These are phyloP conservation scores for Atta texana DNA, from an alignment of 1,140 invertebrate genomes.

Conservation along the genomic window DNA sequence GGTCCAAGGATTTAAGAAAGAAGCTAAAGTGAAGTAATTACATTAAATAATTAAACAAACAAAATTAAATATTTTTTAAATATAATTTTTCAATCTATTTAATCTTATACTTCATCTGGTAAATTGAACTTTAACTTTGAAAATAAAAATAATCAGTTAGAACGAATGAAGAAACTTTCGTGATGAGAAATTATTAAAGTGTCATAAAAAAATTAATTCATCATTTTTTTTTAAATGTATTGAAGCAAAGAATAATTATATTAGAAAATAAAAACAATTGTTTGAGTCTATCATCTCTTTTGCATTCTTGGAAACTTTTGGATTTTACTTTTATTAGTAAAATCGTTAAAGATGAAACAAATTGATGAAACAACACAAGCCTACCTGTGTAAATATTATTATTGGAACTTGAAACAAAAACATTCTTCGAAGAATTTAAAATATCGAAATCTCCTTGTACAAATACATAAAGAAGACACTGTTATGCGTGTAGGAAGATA, in stretches of 20 bases:
- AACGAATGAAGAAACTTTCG: no score
- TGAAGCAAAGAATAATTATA: background rate
- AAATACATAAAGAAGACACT: background rate
- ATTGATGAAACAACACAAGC: background rate
- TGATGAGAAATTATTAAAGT: no score
- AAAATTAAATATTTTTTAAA: background rate
- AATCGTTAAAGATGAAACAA: background rate
- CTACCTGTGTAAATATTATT: background rate
- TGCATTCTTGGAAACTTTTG: background rate
- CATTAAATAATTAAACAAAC: background rate
- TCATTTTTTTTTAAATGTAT: background rate
- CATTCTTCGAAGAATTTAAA: no score
- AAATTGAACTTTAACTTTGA: background rate
- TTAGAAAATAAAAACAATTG: background rate
- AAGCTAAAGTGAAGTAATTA: background rate
- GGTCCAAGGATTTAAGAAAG: background rate
- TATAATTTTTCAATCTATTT: background rate
- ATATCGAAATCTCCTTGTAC: no score
- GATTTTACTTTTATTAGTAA: background rate
- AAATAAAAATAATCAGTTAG: background rate
- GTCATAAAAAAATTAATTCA: background rate
- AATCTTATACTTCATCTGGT: background rate
- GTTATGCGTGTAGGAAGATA: background rate
- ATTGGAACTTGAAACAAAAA: no score
- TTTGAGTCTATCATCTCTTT: no score